Evolutionary conservation across 2,797 vertebrate species (phyloP).

Genomic region (Myiothlypis coronata): DNA sequence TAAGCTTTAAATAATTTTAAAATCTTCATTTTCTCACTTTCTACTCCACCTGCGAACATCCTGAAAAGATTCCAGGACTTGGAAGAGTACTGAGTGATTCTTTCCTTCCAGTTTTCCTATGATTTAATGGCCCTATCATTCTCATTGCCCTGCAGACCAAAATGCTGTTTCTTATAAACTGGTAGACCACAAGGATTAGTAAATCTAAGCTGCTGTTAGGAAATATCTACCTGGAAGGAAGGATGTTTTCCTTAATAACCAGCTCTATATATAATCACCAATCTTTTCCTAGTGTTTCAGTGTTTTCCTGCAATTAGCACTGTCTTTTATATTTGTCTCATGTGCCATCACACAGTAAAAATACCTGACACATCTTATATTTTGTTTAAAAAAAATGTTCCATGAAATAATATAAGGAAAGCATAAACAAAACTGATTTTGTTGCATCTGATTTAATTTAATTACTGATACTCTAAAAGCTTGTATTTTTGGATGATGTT

Average conservation of each 20-base stretch:
- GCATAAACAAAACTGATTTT: background rate
- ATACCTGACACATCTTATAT: background rate
- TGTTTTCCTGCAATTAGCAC: background rate
- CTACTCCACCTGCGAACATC: background rate
- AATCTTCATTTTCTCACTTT: background rate
- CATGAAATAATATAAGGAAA: background rate
- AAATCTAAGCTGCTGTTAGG: background rate
- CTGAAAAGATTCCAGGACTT: background rate
- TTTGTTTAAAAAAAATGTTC: background rate
- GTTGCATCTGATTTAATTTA: background rate
- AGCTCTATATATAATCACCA: background rate
- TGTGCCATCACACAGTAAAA: background rate
- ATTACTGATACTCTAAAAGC: fast-evolving
- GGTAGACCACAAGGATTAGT: background rate
- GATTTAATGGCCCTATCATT: background rate
- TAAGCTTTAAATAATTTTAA: background rate
- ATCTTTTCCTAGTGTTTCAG: background rate
- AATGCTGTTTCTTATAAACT: background rate
- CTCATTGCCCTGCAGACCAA: background rate
- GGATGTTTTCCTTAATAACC: background rate
- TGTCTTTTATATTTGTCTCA: background rate
- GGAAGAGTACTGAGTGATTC: background rate
- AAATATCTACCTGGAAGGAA: background rate
- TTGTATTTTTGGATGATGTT: background rate
- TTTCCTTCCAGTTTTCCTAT: background rate